phyloP scores from a whole-genome alignment of 2,797 vertebrate species.

The Anableps anableps region DNA sequence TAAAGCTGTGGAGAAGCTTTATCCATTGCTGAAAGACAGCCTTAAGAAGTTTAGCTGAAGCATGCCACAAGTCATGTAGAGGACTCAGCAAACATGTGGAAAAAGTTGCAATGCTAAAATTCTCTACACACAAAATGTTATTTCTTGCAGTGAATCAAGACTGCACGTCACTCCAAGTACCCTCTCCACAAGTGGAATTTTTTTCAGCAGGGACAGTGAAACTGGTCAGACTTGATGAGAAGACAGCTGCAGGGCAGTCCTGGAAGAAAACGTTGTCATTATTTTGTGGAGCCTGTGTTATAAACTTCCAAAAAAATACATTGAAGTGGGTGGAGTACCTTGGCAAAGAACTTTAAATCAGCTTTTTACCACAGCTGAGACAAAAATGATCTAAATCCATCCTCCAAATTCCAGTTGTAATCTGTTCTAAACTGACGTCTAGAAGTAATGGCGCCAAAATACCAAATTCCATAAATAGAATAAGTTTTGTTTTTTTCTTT shows the following conservation, averaged over 20 bases:
- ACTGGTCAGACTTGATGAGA: not conserved
- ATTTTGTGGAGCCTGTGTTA: not conserved
- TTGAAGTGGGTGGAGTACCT: not conserved
- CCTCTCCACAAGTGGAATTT: no score
- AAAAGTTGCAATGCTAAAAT: no score
- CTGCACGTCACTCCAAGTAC: no score
- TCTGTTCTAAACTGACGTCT: not conserved
- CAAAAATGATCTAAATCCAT: not conserved
- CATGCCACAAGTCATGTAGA: no score
- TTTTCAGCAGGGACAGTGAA: not conserved
- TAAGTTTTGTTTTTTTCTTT: not conserved
- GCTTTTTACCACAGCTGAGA: not conserved
- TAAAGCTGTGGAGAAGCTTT: no score
- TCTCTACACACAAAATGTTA: no score
- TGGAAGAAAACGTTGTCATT: not conserved
- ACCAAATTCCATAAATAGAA: not conserved
- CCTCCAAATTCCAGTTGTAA: not conserved
- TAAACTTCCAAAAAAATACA: not conserved
- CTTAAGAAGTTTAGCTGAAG: no score
- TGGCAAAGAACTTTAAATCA: not conserved
- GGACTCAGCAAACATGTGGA: no score
- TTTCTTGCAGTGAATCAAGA: no score
- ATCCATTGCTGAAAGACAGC: no score
- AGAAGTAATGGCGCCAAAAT: not conserved
- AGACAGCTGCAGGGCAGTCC: not conserved